Evolutionary conservation across 2,888 invertebrate genomes (phyloP), one percentile per base, ranked within the genome.

Genomic region (Tetranychus piercei): DNA sequence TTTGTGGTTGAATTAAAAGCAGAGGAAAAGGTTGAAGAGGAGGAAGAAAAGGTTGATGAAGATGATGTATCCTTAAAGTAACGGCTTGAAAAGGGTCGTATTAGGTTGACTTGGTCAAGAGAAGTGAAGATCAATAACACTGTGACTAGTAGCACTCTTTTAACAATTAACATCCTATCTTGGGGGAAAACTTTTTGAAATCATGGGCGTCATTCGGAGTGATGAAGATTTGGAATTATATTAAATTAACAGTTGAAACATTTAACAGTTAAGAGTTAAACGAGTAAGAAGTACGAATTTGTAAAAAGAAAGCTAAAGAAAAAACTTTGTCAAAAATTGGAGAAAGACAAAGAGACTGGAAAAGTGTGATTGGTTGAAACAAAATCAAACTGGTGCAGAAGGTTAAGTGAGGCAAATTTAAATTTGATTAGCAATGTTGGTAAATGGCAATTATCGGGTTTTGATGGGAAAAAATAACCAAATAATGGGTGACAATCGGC

Each of bases 141-240:
- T 9, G 69, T 69, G 69, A 69, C 69, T 69, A 69, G 69, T 20
- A 69, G 69, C 69, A 69, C 69, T 69, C 69, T 20, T 20, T 23
- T 23, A 23, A 69, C 20, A 23, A 22, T 69, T n/a, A 20, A 69
- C 69, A 69, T 69, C 69, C 69, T 69, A 55, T 55, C 55, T 55
- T 55, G 55, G 55, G 55, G 9, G 55, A 15, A 55, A 55, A 55
- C 55, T 15, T 2, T 55, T 15, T 15, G 11, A 20, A 20, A 69
- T 69, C 34, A 69, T 69, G 20, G 9, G 69, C 69, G 34, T 69
- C 69, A 69, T 69, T 69, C 69, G 69, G 34, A 69, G 69, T 6
- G 34, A 34, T 55, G 55, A 15, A 15, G 55, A 15, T 2, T 55
- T 55, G 55, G 55, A 55, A 7, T 55, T 9, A 55, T 6, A 55